Percentiles rank a stretch among this genome's conserved stretches.
phyloP scores from a whole-genome alignment of 1,140 invertebrate species.

The Habropoda laboriosa region DNA sequence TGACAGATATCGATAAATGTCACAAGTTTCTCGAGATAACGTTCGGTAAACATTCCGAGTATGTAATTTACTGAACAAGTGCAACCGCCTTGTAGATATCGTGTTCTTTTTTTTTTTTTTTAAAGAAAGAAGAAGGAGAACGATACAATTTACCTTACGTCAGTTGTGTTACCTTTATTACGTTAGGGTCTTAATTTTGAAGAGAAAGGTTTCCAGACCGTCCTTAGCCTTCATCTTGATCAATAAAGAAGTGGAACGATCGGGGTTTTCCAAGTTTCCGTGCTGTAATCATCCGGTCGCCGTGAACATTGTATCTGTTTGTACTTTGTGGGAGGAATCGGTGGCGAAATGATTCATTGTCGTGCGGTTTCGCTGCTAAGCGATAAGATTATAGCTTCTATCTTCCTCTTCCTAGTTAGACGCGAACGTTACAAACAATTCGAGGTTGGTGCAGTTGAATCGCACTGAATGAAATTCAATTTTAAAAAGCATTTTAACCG shows the following conservation, averaged over 20 bases:
- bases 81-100: too few species aligned
- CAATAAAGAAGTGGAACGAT: not conserved
- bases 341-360: conserved; percentile 51
- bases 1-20: not conserved
- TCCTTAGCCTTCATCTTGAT: conserved; percentile 7
- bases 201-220: conserved; percentile 23
- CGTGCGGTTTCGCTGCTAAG: conserved; percentile 28
- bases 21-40: too few species aligned
- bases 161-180: conserved; percentile 14
- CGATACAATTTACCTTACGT: too few species aligned
- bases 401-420: not conserved
- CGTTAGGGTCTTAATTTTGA: conserved; percentile 12
- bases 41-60: too few species aligned
- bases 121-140: too few species aligned
- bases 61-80: too few species aligned
- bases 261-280: not conserved
- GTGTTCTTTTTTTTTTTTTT: too few species aligned
- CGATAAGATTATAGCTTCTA: conserved; percentile 58
- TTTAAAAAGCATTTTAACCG: not conserved
- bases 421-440: not conserved
- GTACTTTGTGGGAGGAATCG: conserved; percentile 29
- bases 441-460: not conserved
- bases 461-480: too few species aligned
- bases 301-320: not conserved
- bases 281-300: too few species aligned